These are phyloP conservation scores for Falco concolor DNA, from an alignment of 2,797 vertebrate species.

Conservation along the genomic window DNA sequence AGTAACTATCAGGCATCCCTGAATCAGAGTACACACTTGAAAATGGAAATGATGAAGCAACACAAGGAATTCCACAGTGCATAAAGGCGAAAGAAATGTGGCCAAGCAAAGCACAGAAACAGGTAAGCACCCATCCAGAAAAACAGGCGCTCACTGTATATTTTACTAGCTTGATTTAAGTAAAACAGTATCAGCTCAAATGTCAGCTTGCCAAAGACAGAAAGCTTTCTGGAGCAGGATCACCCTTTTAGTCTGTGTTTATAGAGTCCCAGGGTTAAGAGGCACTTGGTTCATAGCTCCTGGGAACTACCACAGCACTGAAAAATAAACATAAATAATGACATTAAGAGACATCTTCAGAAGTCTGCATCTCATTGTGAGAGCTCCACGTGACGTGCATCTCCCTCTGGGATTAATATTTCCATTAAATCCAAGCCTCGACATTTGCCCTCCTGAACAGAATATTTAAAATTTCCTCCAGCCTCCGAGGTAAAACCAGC, in stretches of 20 bases:
- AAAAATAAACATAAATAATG: conserved; percentile 53
- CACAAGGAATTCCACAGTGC: neutral
- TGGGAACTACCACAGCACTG: conserved; percentile 19
- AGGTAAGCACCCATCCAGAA: neutral
- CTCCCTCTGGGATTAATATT: conserved; percentile 23
- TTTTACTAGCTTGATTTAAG: neutral
- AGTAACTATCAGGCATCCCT: neutral
- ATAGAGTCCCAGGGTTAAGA: conserved; percentile 43
- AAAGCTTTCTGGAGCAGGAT: neutral
- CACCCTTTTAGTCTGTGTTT: conserved; percentile 32
- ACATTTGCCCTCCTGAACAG: neutral
- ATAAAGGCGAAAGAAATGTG: neutral
- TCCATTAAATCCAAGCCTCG: neutral
- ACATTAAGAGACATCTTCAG: conserved; percentile 18
- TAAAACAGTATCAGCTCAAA: conserved; percentile 12
- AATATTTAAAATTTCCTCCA: neutral
- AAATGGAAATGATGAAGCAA: neutral
- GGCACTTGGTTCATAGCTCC: conserved; percentile 41
- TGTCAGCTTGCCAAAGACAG: conserved; percentile 4
- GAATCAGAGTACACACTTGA: neutral
- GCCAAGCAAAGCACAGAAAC: neutral
- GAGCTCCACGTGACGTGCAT: neutral
- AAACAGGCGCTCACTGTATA: conserved; percentile 5
- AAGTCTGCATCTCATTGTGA: neutral
- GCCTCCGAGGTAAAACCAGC: neutral